Conservation (phyloP, 2,113 vertebrate genomes). For the Microcebus murinus region DNA sequence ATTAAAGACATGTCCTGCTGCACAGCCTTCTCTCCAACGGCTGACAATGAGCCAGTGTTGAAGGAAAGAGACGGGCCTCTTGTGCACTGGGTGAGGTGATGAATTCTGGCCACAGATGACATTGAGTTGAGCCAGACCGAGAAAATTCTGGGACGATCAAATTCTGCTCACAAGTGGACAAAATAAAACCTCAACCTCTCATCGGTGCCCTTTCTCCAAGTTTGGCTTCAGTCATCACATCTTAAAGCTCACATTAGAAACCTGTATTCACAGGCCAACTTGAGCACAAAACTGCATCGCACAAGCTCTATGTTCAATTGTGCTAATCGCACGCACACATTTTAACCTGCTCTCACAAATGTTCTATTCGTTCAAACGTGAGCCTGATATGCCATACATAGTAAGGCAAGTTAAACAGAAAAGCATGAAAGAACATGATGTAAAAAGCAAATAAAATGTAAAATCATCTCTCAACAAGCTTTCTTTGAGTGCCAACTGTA, state of each 20-base stretch:
- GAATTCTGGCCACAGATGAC: neutral
- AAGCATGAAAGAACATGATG: neutral
- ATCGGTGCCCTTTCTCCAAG: neutral
- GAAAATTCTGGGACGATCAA: neutral
- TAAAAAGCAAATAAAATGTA: conserved; percentile 32
- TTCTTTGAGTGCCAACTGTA: neutral
- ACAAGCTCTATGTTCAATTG: neutral
- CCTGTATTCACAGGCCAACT: neutral
- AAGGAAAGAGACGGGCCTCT: neutral
- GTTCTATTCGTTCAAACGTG: neutral
- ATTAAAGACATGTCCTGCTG: neutral
- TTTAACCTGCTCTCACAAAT: neutral
- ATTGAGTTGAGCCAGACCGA: conserved; percentile 33
- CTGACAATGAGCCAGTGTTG: neutral
- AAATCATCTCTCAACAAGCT: conserved; percentile 29
- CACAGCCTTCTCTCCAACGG: neutral
- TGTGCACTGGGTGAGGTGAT: neutral
- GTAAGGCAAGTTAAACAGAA: neutral
- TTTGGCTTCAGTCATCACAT: conserved; percentile 32
- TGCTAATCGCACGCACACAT: neutral
- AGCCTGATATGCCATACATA: neutral
- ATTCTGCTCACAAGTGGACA: neutral
- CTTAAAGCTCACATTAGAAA: neutral
- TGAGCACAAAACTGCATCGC: neutral
- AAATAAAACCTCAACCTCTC: conserved; percentile 10